Percentiles rank a stretch among this genome's conserved stretches.
phyloP scores from a whole-genome alignment of 1,140 invertebrate species.

The Anastrepha obliqua region DNA sequence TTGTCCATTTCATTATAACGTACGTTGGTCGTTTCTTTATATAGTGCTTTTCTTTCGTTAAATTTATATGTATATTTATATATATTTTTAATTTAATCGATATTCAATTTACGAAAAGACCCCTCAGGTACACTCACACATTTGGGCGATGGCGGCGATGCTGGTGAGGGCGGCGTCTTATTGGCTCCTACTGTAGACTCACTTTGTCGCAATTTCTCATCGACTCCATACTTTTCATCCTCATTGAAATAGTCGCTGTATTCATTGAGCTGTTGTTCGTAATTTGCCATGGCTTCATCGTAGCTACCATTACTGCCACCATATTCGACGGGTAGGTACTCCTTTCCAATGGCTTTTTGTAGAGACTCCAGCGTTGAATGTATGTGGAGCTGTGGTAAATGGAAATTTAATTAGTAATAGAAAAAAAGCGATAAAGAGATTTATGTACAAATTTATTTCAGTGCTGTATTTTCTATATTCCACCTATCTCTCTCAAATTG shows the following conservation, averaged over 20 bases:
- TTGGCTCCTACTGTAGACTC: slow-evolving; percentile 55
- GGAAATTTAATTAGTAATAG: neutral
- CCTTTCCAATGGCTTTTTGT: slow-evolving; percentile 74
- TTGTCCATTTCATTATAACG: neutral
- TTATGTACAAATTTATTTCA: neutral
- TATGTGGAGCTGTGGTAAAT: slow-evolving; percentile 68
- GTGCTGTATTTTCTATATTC: neutral
- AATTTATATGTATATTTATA: neutral
- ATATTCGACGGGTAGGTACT: slow-evolving; percentile 77
- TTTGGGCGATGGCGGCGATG: slow-evolving; percentile 52
- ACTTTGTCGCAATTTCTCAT: slow-evolving; percentile 76
- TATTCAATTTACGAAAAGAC: slow-evolving; percentile 68
- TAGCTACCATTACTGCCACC: slow-evolving; percentile 76
- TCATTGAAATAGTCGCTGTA: slow-evolving; percentile 75
- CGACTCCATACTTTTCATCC: slow-evolving; percentile 76
- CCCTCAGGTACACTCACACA: slow-evolving; percentile 58
- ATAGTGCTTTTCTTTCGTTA: neutral
- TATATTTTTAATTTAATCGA: slow-evolving; percentile 62
- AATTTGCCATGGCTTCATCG: slow-evolving; percentile 74
- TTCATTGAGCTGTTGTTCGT: slow-evolving; percentile 75
- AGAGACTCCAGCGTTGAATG: slow-evolving; percentile 73
- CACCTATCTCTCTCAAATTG: no score
- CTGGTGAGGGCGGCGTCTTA: slow-evolving; percentile 46
- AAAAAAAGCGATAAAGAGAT: no score
- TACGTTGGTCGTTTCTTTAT: neutral